These are phyloP conservation scores for Hydrolagus affinis DNA, from an alignment of 2,113 vertebrate genomes.

Conservation along the genomic window DNA sequence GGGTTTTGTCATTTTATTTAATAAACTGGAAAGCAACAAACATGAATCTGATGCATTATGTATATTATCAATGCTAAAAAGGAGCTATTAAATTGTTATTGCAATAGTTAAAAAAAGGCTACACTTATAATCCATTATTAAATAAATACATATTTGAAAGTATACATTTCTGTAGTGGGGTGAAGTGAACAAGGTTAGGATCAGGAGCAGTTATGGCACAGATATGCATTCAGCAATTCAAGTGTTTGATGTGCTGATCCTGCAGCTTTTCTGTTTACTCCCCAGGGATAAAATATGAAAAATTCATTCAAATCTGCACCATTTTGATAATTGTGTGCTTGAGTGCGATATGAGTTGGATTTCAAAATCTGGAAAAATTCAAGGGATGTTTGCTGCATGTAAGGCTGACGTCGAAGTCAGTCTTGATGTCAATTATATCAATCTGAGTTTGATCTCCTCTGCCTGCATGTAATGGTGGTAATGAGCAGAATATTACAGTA, in stretches of 20 bases:
- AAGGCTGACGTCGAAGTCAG: no score
- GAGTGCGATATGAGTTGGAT: neutral
- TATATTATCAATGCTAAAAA: slow-evolving; percentile 28
- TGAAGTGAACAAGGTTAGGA: neutral
- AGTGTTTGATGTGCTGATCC: slow-evolving; percentile 1
- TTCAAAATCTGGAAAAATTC: neutral
- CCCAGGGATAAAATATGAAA: neutral
- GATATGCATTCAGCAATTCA: neutral
- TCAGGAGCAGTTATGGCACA: neutral
- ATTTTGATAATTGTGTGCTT: neutral
- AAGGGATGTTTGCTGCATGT: no score
- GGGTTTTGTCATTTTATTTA: slow-evolving; percentile 17
- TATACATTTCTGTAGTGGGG: slow-evolving; percentile 24
- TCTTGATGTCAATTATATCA: no score
- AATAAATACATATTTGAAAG: slow-evolving; percentile 33
- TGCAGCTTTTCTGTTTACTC: neutral
- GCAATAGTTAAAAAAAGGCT: slow-evolving; percentile 24
- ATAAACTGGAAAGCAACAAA: neutral
- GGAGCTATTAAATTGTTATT: slow-evolving; percentile 29
- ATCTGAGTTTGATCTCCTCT: no score
- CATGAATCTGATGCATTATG: slow-evolving; percentile 16
- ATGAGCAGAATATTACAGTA: no score
- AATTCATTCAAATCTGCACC: no score
- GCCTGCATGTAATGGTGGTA: no score
- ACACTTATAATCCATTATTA: slow-evolving; percentile 30